phyloP scores from a whole-genome alignment of 2,113 vertebrate genomes.

The Chunga burmeisteri region DNA sequence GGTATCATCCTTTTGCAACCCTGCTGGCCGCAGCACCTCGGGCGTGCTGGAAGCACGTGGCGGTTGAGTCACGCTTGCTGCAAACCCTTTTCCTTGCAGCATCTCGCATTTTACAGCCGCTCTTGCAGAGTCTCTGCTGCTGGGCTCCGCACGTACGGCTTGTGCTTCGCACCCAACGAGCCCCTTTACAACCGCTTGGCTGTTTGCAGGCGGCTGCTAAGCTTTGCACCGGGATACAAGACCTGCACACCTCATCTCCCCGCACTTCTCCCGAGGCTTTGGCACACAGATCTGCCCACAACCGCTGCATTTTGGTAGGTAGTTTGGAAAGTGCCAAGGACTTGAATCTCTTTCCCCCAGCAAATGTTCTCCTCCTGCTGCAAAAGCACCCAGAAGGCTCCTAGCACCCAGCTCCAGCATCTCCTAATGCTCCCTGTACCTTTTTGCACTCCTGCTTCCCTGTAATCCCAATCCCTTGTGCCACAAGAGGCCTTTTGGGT shows the following conservation, averaged over 20 bases:
- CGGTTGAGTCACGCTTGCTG: background rate
- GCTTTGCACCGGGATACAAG: background rate
- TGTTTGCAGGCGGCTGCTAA: background rate
- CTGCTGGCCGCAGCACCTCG: background rate
- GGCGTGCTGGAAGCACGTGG: background rate
- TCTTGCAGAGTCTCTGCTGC: background rate
- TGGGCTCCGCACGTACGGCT: fast-evolving
- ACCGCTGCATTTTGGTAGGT: background rate
- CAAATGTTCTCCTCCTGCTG: background rate
- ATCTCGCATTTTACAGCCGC: background rate
- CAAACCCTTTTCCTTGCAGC: background rate
- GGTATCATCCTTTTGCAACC: background rate
- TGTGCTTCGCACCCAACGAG: background rate
- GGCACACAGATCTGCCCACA: background rate
- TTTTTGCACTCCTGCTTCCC: background rate
- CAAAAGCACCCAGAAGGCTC: background rate
- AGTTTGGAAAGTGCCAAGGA: background rate
- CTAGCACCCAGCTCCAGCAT: background rate
- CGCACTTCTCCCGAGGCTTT: fast-evolving
- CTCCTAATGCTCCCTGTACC: background rate
- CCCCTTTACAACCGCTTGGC: fast-evolving
- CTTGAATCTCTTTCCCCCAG: background rate
- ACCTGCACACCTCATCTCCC: background rate
- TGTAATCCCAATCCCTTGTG: background rate
- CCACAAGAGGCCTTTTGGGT: background rate